phyloP scores from a whole-genome alignment of 2,113 vertebrate species.

The Irena cyanogastra region DNA sequence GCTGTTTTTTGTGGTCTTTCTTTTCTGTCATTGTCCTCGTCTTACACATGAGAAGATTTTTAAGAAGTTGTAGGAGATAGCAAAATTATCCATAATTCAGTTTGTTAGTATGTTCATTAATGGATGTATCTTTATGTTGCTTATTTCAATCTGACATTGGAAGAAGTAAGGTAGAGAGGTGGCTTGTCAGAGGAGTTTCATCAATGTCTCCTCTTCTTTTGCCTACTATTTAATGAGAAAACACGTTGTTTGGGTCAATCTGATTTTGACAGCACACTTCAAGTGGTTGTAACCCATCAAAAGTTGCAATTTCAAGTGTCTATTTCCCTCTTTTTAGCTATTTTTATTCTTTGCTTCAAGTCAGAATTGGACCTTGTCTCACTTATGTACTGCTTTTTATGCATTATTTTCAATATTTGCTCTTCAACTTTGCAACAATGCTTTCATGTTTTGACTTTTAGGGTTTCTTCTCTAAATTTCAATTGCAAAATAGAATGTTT shows the following conservation, averaged over 20 bases:
- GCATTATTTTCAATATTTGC: background rate
- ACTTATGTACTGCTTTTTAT: background rate
- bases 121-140: background rate
- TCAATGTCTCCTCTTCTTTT: background rate
- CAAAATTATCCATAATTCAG: background rate
- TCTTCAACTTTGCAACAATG: background rate
- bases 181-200: background rate
- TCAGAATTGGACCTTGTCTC: background rate
- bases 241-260: fast-evolving
- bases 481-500: background rate
- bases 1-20: fast-evolving
- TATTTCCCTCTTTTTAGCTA: background rate
- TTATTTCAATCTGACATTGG: background rate
- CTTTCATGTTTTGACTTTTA: background rate
- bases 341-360: background rate
- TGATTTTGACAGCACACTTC: background rate
- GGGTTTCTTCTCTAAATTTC: background rate
- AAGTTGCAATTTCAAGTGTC: background rate
- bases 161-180: background rate
- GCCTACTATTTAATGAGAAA: background rate
- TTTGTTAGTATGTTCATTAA: background rate
- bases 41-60: background rate
- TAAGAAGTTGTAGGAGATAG: fast-evolving
- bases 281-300: background rate
- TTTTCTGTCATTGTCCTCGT: background rate